phyloP scores from a whole-genome alignment of 2,888 invertebrate species.

The Calephelis perditalis region DNA sequence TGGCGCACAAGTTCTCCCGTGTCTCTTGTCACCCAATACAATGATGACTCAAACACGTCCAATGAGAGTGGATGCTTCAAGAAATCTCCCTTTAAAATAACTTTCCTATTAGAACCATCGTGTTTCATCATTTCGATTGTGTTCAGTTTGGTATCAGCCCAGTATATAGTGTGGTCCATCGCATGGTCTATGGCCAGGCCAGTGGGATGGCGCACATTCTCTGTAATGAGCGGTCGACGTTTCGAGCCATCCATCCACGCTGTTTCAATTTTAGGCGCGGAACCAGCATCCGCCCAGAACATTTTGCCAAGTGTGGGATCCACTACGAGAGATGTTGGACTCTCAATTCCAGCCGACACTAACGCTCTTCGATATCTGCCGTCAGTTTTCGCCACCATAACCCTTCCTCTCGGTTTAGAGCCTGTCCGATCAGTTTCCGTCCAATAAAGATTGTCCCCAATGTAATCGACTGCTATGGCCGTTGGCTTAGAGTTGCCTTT shows the following conservation, averaged over 20 bases:
- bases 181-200: conserved; percentile 94
- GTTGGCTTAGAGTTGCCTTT: conserved; percentile 91
- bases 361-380: conserved; percentile 92
- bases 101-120: conserved; percentile 87
- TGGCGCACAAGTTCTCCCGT: conserved; percentile 92
- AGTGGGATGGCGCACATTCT: conserved; percentile 90
- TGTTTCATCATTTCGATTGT: conserved; percentile 91
- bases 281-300: conserved; percentile 96
- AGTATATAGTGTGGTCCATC: conserved; percentile 94
- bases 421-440: conserved; percentile 89
- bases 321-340: conserved; percentile 92
- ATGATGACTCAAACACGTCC: conserved; percentile 94
- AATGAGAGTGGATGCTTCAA: conserved; percentile 90
- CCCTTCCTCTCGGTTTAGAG: conserved; percentile 85
- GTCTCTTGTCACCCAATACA: conserved; percentile 96
- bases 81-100: conserved; percentile 84
- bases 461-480: conserved; percentile 95
- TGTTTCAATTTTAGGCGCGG: conserved; percentile 94
- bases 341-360: conserved; percentile 87
- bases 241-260: conserved; percentile 98
- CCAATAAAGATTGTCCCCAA: conserved; percentile 96
- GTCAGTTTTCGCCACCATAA: conserved; percentile 93
- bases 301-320: conserved; percentile 92
- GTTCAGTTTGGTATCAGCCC: conserved; percentile 96
- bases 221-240: conserved; percentile 87